Evolutionary conservation across 1,140 invertebrate species (phyloP).

Genomic region (Notospermus geniculatus): DNA sequence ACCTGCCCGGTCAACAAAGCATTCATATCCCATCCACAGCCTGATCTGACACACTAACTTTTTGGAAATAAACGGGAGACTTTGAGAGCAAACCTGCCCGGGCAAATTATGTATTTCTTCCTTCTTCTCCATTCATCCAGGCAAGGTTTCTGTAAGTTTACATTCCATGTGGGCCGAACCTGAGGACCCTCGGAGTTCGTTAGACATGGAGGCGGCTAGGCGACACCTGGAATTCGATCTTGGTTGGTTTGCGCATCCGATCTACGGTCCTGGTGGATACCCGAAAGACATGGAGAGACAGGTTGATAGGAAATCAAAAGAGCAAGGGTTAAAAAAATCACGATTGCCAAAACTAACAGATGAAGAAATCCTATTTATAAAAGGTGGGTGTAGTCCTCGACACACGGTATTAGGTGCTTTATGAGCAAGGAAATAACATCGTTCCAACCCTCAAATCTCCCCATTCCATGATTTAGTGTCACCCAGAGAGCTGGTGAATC

Average conservation of each 20-base stretch:
- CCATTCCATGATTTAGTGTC: no score
- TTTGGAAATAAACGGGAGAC: no score
- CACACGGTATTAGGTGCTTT: no score
- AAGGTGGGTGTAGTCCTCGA: slow-evolving; percentile 23
- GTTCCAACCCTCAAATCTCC: no score
- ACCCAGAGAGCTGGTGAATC: no score
- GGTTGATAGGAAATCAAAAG: slow-evolving; percentile 28
- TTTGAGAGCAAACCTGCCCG: no score
- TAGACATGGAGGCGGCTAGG: slow-evolving; percentile 32
- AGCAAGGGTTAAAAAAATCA: slow-evolving; percentile 28
- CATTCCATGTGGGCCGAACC: slow-evolving; percentile 34
- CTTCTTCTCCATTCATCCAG: slow-evolving; percentile 20
- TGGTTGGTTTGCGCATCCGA: slow-evolving; percentile 52
- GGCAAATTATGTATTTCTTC: no score
- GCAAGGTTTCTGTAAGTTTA: slow-evolving; percentile 34
- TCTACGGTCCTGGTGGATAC: slow-evolving; percentile 48
- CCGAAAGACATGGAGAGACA: slow-evolving; percentile 42
- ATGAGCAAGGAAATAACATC: no score
- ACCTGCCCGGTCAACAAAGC: no score
- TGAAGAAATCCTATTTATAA: slow-evolving; percentile 24
- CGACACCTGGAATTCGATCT: slow-evolving; percentile 33
- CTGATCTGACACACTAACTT: no score
- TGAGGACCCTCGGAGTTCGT: slow-evolving; percentile 22
- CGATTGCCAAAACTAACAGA: slow-evolving; percentile 34
- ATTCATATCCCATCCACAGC: no score